Percentiles rank a stretch among this genome's conserved stretches.
phyloP scores from a whole-genome alignment of 2,113 vertebrate species.

The Corydoras sp. region DNA sequence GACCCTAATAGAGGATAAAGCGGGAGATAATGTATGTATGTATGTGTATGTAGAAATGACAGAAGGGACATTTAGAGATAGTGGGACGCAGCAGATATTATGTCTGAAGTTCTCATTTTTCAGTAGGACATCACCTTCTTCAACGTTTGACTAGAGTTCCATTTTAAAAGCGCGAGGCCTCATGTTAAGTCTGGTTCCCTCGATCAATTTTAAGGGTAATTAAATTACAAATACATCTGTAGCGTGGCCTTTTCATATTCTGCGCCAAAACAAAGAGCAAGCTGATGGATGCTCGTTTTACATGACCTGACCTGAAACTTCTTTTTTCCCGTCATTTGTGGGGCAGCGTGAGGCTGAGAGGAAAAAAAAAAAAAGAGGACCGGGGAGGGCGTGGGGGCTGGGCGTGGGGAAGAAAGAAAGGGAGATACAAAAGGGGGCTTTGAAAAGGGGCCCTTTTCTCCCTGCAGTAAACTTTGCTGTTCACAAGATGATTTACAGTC shows the following conservation, averaged over 20 bases:
- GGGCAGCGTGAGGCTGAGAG: conserved; percentile 49
- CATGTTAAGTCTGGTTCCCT: conserved; percentile 31
- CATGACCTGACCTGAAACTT: conserved; percentile 57
- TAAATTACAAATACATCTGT: conserved; percentile 52
- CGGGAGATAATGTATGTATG: too few species aligned
- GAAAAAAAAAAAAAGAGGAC: conserved; percentile 39
- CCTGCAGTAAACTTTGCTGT: conserved; percentile 48
- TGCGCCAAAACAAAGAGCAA: conserved; percentile 59
- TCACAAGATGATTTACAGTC: conserved; percentile 48
- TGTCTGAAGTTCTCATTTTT: not conserved
- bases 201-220: conserved; percentile 41
- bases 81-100: too few species aligned
- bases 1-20: too few species aligned
- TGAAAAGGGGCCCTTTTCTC: conserved; percentile 49
- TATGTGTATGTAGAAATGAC: too few species aligned
- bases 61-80: too few species aligned
- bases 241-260: conserved; percentile 44
- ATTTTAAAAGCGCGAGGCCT: conserved; percentile 35
- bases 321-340: conserved; percentile 63
- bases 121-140: not conserved
- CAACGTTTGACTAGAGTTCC: conserved; percentile 26
- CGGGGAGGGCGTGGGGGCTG: conserved; percentile 39
- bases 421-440: conserved; percentile 56
- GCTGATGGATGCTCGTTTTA: conserved; percentile 59
- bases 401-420: conserved; percentile 57